Percentiles rank a stretch among this genome's conserved stretches.
Conservation (phyloP, 2,888 invertebrate genomes). For the Drosophila testacea region DNA sequence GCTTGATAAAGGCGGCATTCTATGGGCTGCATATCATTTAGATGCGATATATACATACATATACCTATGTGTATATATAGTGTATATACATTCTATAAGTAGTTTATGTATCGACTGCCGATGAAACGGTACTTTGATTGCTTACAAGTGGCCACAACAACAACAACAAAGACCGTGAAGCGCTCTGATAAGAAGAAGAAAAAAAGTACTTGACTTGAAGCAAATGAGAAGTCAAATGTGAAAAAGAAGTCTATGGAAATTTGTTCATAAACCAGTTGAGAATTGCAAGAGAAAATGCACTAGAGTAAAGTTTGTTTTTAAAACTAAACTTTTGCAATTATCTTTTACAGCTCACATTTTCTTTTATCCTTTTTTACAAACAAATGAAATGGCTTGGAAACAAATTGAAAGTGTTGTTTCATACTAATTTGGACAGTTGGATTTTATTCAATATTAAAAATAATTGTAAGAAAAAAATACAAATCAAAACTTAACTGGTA, state of each 20-base stretch:
- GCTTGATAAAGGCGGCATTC: conserved; percentile 58
- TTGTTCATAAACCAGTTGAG: conserved; percentile 1
- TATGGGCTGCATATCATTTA: conserved; percentile 57
- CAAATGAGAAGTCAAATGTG: conserved; percentile 21
- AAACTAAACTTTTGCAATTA: too few species aligned
- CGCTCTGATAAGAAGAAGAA: conserved; percentile 35
- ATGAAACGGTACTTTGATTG: conserved; percentile 67
- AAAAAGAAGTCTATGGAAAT: not conserved
- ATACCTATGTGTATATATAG: conserved; percentile 11
- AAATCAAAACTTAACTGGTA: not conserved
- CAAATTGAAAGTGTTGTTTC: too few species aligned
- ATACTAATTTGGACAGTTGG: too few species aligned
- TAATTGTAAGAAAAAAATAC: too few species aligned
- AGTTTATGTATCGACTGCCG: conserved; percentile 58
- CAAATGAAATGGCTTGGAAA: too few species aligned
- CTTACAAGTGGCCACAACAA: conserved; percentile 45
- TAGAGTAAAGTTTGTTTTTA: too few species aligned
- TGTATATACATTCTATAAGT: conserved; percentile 41
- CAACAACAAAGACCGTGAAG: conserved; percentile 42
- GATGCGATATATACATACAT: conserved; percentile 43
- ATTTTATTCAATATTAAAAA: too few species aligned
- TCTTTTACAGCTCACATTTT: too few species aligned
- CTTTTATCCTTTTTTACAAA: too few species aligned
- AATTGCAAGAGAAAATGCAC: not conserved
- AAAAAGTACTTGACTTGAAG: not conserved